Evolutionary conservation across 1,140 invertebrate genomes (phyloP), one percentile per base, ranked within the genome.

Genomic region (Drosophila biarmipes): DNA sequence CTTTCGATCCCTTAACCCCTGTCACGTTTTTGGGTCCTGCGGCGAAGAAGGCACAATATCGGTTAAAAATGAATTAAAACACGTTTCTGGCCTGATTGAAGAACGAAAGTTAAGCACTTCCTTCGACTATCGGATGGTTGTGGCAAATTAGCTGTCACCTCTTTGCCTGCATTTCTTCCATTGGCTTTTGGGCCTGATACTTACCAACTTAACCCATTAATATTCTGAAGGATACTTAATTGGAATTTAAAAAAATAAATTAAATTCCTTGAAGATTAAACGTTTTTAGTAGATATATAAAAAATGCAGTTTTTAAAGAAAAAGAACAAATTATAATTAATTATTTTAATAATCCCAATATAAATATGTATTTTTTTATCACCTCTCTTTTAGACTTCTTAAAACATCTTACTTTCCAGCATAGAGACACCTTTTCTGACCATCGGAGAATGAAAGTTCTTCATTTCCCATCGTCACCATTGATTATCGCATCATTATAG

Each of bases 401-500:
- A 2, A 12, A 17, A 19, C 11, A 19, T 12, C 10, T 43, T 0
- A 6, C 8, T 17, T 1, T 24, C 24, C 17, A 15, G 8, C 40
- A 24, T 21, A 24, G 11, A 11, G 12, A 17, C 27, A 31, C 15
- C 21, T 17, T 31, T 61, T 14, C 14, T 0, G 29, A 58, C 4
- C 17, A n/a, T 46, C 35, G 42, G 14, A 75, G 51, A 64, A 55
- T 46, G 59, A 64, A 74, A 63, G 71, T 53, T 66, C 38, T 64
- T 34, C 49, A 54, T 56, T 66, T 75, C 51, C 71, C 53, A 75
- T 75, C 74, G 75, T 74, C 72, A 75, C 66, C 61, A 40, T 75
- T 75, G 72, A 75, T 75, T 74, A 75, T 75, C 35, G 46, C 71
- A 74, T 74, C 38, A 74, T 74, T 74, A 74, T 49, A 46, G 27